Evolutionary conservation across 2,888 invertebrate species (phyloP).

Genomic region (Argyresthia goedartella): DNA sequence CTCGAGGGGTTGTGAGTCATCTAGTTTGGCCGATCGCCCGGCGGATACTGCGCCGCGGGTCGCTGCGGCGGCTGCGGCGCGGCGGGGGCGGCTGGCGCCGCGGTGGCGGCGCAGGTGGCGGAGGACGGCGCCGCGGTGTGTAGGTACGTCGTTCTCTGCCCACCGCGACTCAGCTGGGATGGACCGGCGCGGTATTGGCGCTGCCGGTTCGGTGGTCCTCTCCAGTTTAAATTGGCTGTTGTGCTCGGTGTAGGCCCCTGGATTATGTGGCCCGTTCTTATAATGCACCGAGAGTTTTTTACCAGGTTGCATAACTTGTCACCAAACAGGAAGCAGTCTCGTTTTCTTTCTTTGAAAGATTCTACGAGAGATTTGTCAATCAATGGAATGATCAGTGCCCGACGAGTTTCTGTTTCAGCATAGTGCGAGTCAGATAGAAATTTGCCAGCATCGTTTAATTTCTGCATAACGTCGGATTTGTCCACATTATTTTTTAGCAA

Average conservation of each 20-base stretch:
- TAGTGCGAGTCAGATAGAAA: too few relatives aligned
- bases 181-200: too few relatives aligned
- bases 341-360: not conserved
- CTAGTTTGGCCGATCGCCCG: not conserved
- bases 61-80: constrained; percentile 33
- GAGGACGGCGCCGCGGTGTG: not conserved
- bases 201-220: too few relatives aligned
- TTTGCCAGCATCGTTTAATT: too few relatives aligned
- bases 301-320: not conserved
- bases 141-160: too few relatives aligned
- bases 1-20: not conserved
- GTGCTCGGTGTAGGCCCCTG: not conserved
- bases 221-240: too few relatives aligned
- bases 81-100: constrained; percentile 15
- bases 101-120: not conserved
- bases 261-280: not conserved
- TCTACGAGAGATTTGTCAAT: too few relatives aligned
- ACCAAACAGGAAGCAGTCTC: not conserved
- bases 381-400: too few relatives aligned
- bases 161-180: too few relatives aligned
- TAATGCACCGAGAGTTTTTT: not conserved
- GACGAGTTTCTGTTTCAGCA: too few relatives aligned
- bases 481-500: too few relatives aligned
- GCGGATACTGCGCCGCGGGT: constrained; percentile 34
- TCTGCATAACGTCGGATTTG: too few relatives aligned